These are phyloP conservation scores for Poecile montanus DNA, from an alignment of 2,797 vertebrate species.

Conservation along the genomic window DNA sequence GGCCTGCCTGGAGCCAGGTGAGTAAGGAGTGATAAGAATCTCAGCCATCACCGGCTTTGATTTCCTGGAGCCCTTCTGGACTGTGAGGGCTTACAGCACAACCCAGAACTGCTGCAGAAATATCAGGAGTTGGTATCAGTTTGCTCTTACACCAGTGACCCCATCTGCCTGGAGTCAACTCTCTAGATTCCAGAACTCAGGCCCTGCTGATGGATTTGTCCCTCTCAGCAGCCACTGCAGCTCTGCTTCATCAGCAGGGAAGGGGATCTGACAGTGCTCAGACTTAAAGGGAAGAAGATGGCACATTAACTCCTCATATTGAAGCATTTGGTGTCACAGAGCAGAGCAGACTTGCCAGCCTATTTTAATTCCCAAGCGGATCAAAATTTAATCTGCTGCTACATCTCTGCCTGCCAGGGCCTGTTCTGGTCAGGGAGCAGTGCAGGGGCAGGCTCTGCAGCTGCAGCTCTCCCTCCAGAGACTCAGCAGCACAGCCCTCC, in stretches of 20 bases:
- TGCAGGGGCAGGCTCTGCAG: neutral
- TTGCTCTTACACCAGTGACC: neutral
- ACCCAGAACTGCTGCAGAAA: neutral
- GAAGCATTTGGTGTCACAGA: neutral
- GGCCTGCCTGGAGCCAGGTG: neutral
- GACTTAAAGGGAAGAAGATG: neutral
- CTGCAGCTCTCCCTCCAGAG: neutral
- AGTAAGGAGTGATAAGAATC: neutral
- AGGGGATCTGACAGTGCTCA: rapidly evolving
- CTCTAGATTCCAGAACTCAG: neutral
- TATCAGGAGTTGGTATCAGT: neutral
- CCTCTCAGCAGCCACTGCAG: rapidly evolving
- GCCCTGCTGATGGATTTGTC: rapidly evolving
- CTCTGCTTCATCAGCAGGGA: rapidly evolving
- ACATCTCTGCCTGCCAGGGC: neutral
- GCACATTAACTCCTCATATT: neutral
- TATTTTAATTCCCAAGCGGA: neutral
- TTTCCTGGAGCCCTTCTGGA: neutral
- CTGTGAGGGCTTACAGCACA: neutral
- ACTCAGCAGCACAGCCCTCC: neutral
- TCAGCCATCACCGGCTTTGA: neutral
- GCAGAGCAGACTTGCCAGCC: neutral
- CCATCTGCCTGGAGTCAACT: neutral
- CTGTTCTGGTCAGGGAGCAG: neutral
- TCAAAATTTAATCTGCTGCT: neutral